These are phyloP conservation scores for Phylloscopus whistleri DNA, from an alignment of 2,113 vertebrate genomes.

Conservation along the genomic window DNA sequence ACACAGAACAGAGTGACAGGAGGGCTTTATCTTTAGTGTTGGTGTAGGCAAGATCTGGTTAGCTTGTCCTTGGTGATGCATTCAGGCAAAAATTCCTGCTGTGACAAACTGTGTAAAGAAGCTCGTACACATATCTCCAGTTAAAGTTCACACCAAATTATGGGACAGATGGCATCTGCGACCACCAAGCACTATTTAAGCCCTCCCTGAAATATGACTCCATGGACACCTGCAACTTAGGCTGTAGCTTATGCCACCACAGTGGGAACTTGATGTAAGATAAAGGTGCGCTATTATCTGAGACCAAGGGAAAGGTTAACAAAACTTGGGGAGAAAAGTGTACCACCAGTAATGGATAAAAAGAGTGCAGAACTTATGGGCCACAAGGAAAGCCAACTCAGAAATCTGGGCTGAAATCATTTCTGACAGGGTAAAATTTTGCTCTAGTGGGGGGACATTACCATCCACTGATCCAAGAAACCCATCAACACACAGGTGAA, in stretches of 20 bases:
- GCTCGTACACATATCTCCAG: accelerated
- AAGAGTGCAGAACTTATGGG: neutral
- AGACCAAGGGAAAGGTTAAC: neutral
- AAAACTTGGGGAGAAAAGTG: neutral
- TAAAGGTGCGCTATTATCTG: neutral
- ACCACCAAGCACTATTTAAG: neutral
- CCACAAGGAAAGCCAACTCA: neutral
- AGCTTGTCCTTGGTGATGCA: neutral
- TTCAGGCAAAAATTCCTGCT: neutral
- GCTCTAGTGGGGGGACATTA: neutral
- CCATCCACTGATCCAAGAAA: neutral
- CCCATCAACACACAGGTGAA: neutral
- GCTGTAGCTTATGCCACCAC: neutral
- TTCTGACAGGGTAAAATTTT: neutral
- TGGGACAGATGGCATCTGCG: neutral
- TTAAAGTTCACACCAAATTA: neutral
- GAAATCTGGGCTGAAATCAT: neutral
- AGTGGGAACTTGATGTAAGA: neutral
- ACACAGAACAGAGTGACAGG: neutral
- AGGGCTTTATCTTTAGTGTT: neutral
- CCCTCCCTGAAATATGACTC: neutral
- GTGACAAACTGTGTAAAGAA: neutral
- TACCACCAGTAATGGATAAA: neutral
- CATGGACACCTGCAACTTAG: neutral
- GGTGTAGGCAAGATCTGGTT: neutral